Evolutionary conservation across 2,797 vertebrate genomes (phyloP), one percentile per base, ranked within the genome.

Genomic region (Aeoliscus strigatus): DNA sequence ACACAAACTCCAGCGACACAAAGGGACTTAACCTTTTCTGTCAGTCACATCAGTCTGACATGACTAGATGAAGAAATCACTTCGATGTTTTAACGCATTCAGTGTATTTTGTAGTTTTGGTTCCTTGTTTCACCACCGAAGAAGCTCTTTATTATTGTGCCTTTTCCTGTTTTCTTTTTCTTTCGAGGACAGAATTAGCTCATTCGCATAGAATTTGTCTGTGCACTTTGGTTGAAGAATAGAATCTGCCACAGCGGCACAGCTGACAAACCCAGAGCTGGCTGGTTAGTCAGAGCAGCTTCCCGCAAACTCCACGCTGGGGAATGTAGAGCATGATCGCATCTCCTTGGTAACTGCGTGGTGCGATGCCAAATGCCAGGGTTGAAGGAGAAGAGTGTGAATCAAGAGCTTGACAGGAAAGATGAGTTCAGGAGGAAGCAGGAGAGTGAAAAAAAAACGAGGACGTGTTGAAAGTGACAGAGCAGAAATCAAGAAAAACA

Each of bases 121-220:
- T n/a, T n/a, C n/a, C n/a, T n/a, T n/a, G n/a, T n/a, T n/a, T n/a
- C n/a, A n/a, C n/a, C n/a, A n/a, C n/a, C n/a, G n/a, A 48, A 64
- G 67, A 80, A 70, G 58, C 54, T 58, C 27, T 70, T 60, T 67
- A 70, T 73, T 24, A 33, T 30, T 30, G 10, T 58, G 25, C 51
- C 57, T 51, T 56, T 83, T 81, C 80, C 69, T 77, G 72, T 78
- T 84, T 70, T 65, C 52, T 47, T 57, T 61, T 55, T 70, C 18
- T 32, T 16, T 6, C 42, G 4, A 42, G 58, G 66, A 67, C 74
- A 41, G 53, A 18, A 65, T 81, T 75, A 46, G 52, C 73, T 73
- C 77, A 62, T 60, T 39, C 43, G 28, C 36, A 34, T 47, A 28
- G 47, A 58, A 51, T 18, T 36, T 31, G 51, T 52, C 49, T 2